Conservation (phyloP, 2,888 invertebrate genomes). For the Gymnocheta viridis region DNA sequence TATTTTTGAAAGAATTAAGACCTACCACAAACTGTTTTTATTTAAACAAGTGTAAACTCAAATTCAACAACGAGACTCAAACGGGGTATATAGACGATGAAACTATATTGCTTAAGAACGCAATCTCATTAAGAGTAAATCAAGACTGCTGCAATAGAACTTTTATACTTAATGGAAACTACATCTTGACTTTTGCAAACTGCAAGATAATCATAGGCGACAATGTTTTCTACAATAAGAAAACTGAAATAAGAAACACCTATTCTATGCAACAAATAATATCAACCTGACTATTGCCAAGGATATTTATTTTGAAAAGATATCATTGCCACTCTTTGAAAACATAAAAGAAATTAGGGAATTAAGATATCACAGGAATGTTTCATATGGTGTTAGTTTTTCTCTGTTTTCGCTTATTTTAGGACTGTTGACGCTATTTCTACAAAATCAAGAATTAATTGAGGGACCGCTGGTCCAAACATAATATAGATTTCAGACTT, state of each 20-base stretch:
- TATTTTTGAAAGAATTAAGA: slow-evolving; percentile 10
- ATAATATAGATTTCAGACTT: too few relatives aligned
- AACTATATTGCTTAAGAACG: slow-evolving; percentile 27
- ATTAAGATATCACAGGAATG: too few relatives aligned
- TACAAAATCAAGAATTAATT: too few relatives aligned
- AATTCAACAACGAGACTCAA: slow-evolving; percentile 9
- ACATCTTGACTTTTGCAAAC: not conserved
- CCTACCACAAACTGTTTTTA: slow-evolving; percentile 28
- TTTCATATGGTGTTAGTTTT: not conserved
- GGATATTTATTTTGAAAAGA: too few relatives aligned
- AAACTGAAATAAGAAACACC: slow-evolving; percentile 11
- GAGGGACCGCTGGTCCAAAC: too few relatives aligned
- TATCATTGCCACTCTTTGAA: not conserved
- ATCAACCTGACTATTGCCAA: not conserved
- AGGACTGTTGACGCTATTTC: too few relatives aligned
- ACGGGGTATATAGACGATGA: not conserved
- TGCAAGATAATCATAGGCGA: slow-evolving; percentile 14
- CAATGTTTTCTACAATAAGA: slow-evolving; percentile 17
- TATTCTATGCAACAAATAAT: slow-evolving; percentile 12
- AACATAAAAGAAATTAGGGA: not conserved
- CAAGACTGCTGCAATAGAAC: slow-evolving; percentile 12
- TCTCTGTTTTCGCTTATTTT: too few relatives aligned
- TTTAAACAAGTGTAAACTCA: not conserved
- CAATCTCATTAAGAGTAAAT: not conserved
- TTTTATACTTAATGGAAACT: slow-evolving; percentile 10